Evolutionary conservation across 2,888 invertebrate genomes (phyloP).

Genomic region (Apamea epomidion): DNA sequence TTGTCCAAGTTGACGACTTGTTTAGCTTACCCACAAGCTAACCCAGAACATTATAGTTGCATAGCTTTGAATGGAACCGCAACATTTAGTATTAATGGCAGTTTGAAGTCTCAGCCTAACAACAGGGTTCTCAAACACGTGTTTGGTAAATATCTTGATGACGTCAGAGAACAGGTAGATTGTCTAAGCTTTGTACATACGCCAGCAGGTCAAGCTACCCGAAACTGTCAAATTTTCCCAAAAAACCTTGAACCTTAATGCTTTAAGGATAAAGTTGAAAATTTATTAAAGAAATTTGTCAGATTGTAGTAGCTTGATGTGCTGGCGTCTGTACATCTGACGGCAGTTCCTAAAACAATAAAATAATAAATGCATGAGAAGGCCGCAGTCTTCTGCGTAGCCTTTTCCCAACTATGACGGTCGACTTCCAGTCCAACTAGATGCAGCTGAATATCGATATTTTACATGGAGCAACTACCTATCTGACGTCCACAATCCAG

Average conservation of each 20-base stretch:
- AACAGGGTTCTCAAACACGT: constrained; percentile 12
- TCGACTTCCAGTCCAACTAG: not conserved
- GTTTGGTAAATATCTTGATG: constrained; percentile 17
- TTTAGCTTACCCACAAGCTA: constrained; percentile 33
- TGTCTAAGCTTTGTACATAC: not conserved
- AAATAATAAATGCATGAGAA: not conserved
- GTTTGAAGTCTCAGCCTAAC: constrained; percentile 14
- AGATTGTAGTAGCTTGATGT: too few relatives aligned
- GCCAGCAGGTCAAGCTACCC: too few relatives aligned
- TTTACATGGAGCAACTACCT: not conserved
- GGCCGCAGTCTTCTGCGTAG: not conserved
- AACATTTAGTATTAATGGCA: constrained; percentile 47
- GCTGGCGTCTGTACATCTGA: too few relatives aligned
- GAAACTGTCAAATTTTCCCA: too few relatives aligned
- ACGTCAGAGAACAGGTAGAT: not conserved
- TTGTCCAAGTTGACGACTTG: constrained; percentile 15
- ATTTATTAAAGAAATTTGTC: too few relatives aligned
- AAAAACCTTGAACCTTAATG: too few relatives aligned
- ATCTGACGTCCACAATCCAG: not conserved
- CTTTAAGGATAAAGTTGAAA: too few relatives aligned
- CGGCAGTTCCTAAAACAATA: not conserved
- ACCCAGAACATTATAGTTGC: constrained; percentile 12
- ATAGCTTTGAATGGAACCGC: constrained; percentile 22
- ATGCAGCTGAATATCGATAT: not conserved
- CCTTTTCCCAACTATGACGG: not conserved